Evolutionary conservation across 2,797 vertebrate species (phyloP).

Genomic region (Yasuhikotakia modesta): DNA sequence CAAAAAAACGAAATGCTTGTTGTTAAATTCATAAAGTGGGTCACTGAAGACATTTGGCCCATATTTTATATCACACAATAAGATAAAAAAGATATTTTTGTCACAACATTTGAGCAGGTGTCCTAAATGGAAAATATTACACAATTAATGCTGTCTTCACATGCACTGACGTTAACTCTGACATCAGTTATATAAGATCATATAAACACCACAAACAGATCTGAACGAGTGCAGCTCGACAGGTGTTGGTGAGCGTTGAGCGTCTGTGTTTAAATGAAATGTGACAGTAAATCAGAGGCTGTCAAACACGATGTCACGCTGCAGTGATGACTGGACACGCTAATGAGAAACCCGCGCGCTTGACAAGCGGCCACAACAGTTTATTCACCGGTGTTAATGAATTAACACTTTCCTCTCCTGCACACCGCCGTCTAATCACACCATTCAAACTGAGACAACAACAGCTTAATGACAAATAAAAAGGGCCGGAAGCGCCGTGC

Average conservation of each 20-base stretch:
- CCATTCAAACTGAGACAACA: slow-evolving; percentile 65
- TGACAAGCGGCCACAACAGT: slow-evolving; percentile 53
- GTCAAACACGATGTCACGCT: slow-evolving; percentile 94
- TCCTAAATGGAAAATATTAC: background rate
- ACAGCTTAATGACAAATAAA: slow-evolving; percentile 73
- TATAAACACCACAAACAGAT: background rate
- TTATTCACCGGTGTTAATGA: slow-evolving; percentile 63
- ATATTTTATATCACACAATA: too few species aligned
- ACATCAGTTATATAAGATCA: background rate
- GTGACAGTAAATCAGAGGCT: slow-evolving; percentile 92
- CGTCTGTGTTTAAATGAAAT: slow-evolving; percentile 71
- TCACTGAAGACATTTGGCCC: too few species aligned
- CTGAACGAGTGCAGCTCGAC: slow-evolving; percentile 1
- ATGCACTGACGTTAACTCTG: background rate
- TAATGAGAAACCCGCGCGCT: slow-evolving; percentile 38
- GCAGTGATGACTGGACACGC: slow-evolving; percentile 65
- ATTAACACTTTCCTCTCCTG: slow-evolving; percentile 63
- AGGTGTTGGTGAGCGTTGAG: slow-evolving; percentile 45
- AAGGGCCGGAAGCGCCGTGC: background rate
- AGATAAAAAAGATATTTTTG: too few species aligned
- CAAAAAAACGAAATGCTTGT: too few species aligned
- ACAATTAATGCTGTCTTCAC: background rate
- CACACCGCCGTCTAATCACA: slow-evolving; percentile 52
- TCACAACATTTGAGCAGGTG: background rate
- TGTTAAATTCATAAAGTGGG: too few species aligned